These are phyloP conservation scores for Petrocephalus schoutedeni DNA, from an alignment of 2,797 vertebrate species.

Conservation along the genomic window DNA sequence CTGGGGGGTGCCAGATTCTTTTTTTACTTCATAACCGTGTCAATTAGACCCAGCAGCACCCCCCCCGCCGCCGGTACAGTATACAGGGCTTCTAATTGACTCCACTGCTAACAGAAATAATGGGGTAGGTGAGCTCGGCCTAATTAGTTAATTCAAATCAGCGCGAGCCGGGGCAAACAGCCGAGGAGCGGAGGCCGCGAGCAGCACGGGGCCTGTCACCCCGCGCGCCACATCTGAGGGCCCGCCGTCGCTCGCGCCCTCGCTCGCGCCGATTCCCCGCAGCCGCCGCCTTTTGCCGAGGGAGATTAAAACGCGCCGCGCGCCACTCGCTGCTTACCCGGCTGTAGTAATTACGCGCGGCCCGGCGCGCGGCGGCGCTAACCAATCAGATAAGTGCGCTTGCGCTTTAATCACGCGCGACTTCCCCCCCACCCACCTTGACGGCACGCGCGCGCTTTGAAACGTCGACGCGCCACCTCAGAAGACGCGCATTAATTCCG, in stretches of 20 bases:
- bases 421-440: slow-evolving; percentile 68
- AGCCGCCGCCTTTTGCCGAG: slow-evolving; percentile 35
- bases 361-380: slow-evolving; percentile 55
- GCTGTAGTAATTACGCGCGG: slow-evolving; percentile 71
- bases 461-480: slow-evolving; percentile 71
- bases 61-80: background rate
- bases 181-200: background rate
- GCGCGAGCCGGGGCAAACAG: background rate
- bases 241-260: slow-evolving; percentile 22
- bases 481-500: slow-evolving; percentile 81
- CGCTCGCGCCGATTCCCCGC: slow-evolving; percentile 27
- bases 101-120: slow-evolving; percentile 19
- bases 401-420: slow-evolving; percentile 73
- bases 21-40: slow-evolving; percentile 16
- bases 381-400: slow-evolving; percentile 78
- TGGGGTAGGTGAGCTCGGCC: slow-evolving; percentile 21
- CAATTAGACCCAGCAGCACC: background rate
- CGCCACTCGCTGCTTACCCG: slow-evolving; percentile 54
- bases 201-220: background rate
- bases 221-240: background rate
- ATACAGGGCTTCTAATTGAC: slow-evolving; percentile 16
- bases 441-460: slow-evolving; percentile 83
- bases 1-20: background rate
- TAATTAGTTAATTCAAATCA: slow-evolving; percentile 24
- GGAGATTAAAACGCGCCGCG: slow-evolving; percentile 42